These are phyloP conservation scores for Stictonetta naevosa DNA, from an alignment of 2,113 vertebrate species.

Conservation along the genomic window DNA sequence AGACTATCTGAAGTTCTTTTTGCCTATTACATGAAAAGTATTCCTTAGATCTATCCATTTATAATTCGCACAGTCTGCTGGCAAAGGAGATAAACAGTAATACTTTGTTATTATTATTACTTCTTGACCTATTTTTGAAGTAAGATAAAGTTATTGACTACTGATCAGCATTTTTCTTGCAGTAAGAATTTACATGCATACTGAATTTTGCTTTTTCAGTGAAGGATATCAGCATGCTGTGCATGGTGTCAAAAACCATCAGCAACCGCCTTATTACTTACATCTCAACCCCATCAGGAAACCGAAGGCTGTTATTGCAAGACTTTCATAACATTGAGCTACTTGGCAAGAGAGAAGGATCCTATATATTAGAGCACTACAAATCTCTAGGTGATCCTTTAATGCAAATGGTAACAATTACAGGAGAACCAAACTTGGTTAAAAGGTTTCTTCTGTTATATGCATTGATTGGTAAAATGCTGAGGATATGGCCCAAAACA, in stretches of 20 bases:
- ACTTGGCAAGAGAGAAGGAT: constrained; percentile 24
- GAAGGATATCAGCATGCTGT: constrained; percentile 85
- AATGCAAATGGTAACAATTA: constrained; percentile 24
- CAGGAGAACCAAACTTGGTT: not conserved
- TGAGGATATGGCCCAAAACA: not conserved
- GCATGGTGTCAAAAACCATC: constrained; percentile 89
- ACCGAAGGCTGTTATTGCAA: constrained; percentile 78
- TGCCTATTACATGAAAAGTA: not conserved
- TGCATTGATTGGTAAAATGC: not conserved
- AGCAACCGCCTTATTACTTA: constrained; percentile 76
- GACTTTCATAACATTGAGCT: constrained; percentile 77
- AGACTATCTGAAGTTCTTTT: not conserved
- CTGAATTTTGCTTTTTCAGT: constrained; percentile 77
- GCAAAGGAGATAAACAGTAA: not conserved
- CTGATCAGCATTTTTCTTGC: not conserved
- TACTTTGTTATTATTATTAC: not conserved
- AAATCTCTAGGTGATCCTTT: constrained; percentile 84
- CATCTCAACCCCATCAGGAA: constrained; percentile 83
- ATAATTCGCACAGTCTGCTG: not conserved
- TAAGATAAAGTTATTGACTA: not conserved
- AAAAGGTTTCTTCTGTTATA: not conserved
- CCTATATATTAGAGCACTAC: constrained; percentile 78
- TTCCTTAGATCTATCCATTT: not conserved
- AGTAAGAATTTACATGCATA: not conserved
- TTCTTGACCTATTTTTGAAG: not conserved